phyloP scores from a whole-genome alignment of 1,140 invertebrate species.

The Temnothorax nylanderi region DNA sequence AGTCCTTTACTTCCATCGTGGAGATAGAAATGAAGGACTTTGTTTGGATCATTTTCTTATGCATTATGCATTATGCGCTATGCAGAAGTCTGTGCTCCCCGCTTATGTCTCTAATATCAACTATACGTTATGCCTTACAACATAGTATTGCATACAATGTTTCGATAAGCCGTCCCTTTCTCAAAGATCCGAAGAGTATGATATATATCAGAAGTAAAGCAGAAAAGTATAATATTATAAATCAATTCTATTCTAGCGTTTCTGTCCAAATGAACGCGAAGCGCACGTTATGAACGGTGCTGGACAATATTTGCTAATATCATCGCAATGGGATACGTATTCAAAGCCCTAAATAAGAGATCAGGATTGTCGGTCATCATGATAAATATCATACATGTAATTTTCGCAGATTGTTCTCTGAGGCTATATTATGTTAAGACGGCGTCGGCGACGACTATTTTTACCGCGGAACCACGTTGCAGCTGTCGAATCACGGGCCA shows the following conservation, averaged over 20 bases:
- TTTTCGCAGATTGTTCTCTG: slow-evolving; percentile 5
- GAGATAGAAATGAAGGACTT: no score
- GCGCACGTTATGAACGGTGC: background rate
- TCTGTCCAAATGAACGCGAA: background rate
- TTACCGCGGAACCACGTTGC: slow-evolving; percentile 52
- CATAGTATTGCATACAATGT: background rate
- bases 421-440: background rate
- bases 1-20: no score
- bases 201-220: background rate
- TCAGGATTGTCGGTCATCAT: background rate
- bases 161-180: background rate
- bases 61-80: no score
- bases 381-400: slow-evolving; percentile 36
- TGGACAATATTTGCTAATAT: background rate
- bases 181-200: background rate
- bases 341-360: slow-evolving; percentile 7
- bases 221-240: background rate
- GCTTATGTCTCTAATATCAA: background rate
- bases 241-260: background rate
- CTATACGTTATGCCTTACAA: background rate
- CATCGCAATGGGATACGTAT: background rate
- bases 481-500: slow-evolving; percentile 63
- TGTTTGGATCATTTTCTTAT: no score
- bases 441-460: slow-evolving; percentile 49
- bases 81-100: no score